These are phyloP conservation scores for Pelagia noctiluca DNA, from an alignment of 30 jellyfish, hydroid and myxozoan species.

Conservation along the genomic window DNA sequence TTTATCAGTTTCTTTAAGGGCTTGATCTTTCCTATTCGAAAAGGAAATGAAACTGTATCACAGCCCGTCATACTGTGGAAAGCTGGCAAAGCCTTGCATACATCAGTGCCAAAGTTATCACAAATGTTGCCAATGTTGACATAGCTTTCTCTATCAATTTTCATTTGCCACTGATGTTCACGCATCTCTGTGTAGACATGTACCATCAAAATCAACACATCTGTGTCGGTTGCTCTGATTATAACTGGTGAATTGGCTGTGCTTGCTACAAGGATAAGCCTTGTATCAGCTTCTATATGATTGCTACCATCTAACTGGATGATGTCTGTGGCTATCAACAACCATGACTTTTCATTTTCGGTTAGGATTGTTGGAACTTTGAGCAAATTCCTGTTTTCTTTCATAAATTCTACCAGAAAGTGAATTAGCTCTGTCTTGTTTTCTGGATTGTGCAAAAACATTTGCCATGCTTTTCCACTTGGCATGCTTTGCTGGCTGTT, in stretches of 20 bases:
- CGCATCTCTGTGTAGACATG: slow-evolving; percentile 11
- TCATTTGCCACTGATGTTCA: slow-evolving; percentile 17
- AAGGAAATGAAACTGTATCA: slow-evolving; percentile 29
- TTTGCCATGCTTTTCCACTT: slow-evolving; percentile 43
- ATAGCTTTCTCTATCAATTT: neutral
- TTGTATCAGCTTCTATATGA: slow-evolving; percentile 10
- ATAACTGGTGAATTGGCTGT: slow-evolving; percentile 12
- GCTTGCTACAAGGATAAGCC: slow-evolving; percentile 16
- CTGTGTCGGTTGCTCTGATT: slow-evolving; percentile 17
- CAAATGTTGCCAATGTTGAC: slow-evolving; percentile 29
- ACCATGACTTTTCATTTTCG: slow-evolving; percentile 28
- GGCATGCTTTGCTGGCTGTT: slow-evolving; percentile 58
- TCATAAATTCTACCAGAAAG: slow-evolving; percentile 47
- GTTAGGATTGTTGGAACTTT: slow-evolving; percentile 40
- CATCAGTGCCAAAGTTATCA: slow-evolving; percentile 22
- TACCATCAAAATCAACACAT: slow-evolving; percentile 19
- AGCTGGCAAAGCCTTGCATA: slow-evolving; percentile 36
- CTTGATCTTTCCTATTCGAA: slow-evolving; percentile 28
- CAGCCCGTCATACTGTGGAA: slow-evolving; percentile 40
- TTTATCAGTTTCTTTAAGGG: slow-evolving; percentile 24
- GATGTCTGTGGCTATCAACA: slow-evolving; percentile 5
- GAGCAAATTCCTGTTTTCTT: slow-evolving; percentile 46
- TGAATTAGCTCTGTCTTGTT: slow-evolving; percentile 55
- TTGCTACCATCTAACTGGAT: slow-evolving; percentile 19
- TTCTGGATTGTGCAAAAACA: slow-evolving; percentile 43